Evolutionary conservation across 2,113 vertebrate species (phyloP).

Genomic region (Myotis lucifugus): DNA sequence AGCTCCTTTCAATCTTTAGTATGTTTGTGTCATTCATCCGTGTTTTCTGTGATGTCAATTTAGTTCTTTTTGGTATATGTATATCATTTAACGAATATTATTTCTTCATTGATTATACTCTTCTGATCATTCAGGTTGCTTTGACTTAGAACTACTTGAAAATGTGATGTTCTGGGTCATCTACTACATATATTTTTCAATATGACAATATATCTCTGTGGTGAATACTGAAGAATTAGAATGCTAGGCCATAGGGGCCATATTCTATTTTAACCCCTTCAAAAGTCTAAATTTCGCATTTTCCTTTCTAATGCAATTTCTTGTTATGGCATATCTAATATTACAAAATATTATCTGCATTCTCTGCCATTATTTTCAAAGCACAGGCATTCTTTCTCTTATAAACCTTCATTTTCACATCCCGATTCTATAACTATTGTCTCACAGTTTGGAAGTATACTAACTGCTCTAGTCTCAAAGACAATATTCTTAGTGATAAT

Average conservation of each 20-base stretch:
- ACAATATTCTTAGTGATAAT: too few species aligned
- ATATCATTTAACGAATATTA: too few species aligned
- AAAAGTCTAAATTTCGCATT: background rate
- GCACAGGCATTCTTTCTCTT: background rate
- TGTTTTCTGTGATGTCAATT: background rate
- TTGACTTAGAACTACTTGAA: too few species aligned
- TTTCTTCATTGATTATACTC: too few species aligned
- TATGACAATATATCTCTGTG: background rate
- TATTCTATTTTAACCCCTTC: background rate
- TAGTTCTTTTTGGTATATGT: background rate
- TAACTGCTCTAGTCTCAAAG: too few species aligned
- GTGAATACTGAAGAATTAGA: background rate
- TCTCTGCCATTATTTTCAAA: background rate
- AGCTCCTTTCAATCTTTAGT: background rate
- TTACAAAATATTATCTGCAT: too few species aligned
- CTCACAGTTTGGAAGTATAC: too few species aligned
- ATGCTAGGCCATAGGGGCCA: background rate
- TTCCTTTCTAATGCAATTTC: background rate
- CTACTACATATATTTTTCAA: background rate
- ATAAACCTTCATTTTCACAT: too few species aligned
- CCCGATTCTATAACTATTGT: too few species aligned
- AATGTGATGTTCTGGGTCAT: background rate
- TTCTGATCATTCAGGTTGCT: too few species aligned
- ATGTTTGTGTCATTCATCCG: background rate
- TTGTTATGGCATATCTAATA: background rate